Base-by-base conservation (phyloP, 2,888 invertebrate genomes). In the Cerceris ruficornis region DNA sequence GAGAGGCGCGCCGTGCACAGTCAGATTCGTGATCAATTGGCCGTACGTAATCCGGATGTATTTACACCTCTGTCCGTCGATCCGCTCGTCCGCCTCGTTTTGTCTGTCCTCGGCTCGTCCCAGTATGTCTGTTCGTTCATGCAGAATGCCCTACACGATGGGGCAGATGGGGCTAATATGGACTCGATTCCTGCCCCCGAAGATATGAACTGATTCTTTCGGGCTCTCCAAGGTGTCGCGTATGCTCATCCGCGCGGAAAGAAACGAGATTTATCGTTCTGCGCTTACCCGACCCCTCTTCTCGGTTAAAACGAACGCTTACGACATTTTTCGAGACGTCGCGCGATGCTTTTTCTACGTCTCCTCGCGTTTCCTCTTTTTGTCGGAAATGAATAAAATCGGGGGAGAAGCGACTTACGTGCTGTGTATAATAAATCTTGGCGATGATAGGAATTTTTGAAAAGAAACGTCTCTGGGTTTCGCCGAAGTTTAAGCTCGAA, bases 1-100 rank as follows among this genome's bases (percentile, higher is more conserved):
- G 85, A 89, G 88, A 91, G 91, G 91, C 91, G 88, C 90, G 89
- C 82, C 80, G 65, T 81, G 82, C 85, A 84, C 79, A 83, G 83
- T 80, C 85, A 87, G 88, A 92, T 91, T 90, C 90, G 88, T 89
- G 91, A 90, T 92, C 92, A 92, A 92, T 92, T 92, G 92, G 91
- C 90, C 89, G 91, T 90, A 77, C 75, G 84, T 92, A 92, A 92
- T 92, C 83, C 89, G 88, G 87, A 89, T 90, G 86, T 87, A 87
- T 82, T 85, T 84, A 81, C 83, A 70, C 82, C 82, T 80, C 66
- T 74, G 84, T 83, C 81, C 82, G 83, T 88, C 76, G 71, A 42
- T 78, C 84, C 83, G 80, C 85, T 82, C 75, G 79, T 83, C 77
- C 82, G 73, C 73, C 69, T 13, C 61, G 81, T 80, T 83, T 84